Percentiles rank a stretch among this genome's conserved stretches.
Evolutionary conservation across 2,113 vertebrate species (phyloP).

Genomic region (Channa maculata): DNA sequence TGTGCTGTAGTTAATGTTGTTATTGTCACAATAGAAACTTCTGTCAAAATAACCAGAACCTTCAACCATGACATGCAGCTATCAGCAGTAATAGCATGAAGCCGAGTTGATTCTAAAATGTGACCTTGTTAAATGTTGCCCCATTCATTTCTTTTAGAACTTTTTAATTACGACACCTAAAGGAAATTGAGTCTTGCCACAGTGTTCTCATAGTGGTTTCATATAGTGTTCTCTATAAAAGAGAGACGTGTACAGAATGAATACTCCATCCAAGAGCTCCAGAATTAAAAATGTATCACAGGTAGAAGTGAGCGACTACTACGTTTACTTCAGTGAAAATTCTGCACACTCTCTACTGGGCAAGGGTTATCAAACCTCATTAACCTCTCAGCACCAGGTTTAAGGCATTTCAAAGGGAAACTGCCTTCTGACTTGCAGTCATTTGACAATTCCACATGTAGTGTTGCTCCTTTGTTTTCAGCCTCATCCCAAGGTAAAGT

Average conservation of each 20-base stretch:
- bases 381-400: neutral
- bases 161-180: constrained; percentile 25
- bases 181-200: constrained; percentile 2
- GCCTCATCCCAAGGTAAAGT: neutral
- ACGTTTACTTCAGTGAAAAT: constrained; percentile 33
- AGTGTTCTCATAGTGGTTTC: too few relatives aligned
- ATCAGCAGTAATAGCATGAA: too few relatives aligned
- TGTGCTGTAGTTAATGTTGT: too few relatives aligned
- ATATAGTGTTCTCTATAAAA: too few relatives aligned
- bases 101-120: neutral
- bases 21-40: too few relatives aligned
- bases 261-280: constrained; percentile 20
- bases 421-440: neutral
- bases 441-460: neutral
- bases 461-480: neutral
- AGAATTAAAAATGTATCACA: constrained; percentile 60
- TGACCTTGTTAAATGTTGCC: neutral
- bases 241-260: too few relatives aligned
- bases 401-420: neutral
- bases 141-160: neutral
- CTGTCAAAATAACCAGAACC: too few relatives aligned
- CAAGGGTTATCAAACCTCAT: constrained; percentile 27
- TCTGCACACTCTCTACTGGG: neutral
- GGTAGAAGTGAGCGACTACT: constrained; percentile 18
- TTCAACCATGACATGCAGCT: too few relatives aligned